phyloP scores from a whole-genome alignment of 2,113 vertebrate genomes.

The Eretmochelys imbricata region DNA sequence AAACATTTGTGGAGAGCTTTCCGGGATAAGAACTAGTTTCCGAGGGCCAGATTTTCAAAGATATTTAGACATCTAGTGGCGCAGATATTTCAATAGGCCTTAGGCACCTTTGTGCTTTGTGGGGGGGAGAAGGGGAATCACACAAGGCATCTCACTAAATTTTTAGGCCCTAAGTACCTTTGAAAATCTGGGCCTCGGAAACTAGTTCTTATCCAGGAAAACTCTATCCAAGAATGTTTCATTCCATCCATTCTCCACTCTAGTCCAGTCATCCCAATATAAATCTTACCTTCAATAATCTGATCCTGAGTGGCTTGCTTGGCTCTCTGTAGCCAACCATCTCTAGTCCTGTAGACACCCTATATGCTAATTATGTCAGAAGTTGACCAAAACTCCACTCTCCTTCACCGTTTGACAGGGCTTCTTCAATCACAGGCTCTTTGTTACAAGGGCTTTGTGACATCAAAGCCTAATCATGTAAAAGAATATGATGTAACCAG shows the following conservation, averaged over 20 bases:
- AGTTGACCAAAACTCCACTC: accelerated
- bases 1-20: constrained; percentile 40
- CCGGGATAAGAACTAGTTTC: constrained; percentile 19
- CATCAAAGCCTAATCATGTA: accelerated
- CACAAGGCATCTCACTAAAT: neutral
- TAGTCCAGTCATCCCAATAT: neutral
- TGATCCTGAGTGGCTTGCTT: neutral
- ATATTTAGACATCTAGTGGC: neutral
- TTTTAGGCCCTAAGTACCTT: neutral
- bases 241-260: neutral
- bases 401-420: accelerated
- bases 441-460: accelerated
- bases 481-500: accelerated
- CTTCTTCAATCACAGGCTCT: accelerated
- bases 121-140: neutral
- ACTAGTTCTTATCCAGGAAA: accelerated
- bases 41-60: neutral
- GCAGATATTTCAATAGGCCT: accelerated
- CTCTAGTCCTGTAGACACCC: neutral
- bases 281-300: neutral
- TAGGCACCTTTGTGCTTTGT: neutral
- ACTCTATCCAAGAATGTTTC: neutral
- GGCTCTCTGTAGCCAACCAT: neutral
- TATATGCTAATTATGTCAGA: accelerated
- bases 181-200: neutral